Evolutionary conservation across 1,140 invertebrate genomes (phyloP), one percentile per base, ranked within the genome.

Genomic region (Asobara japonica): DNA sequence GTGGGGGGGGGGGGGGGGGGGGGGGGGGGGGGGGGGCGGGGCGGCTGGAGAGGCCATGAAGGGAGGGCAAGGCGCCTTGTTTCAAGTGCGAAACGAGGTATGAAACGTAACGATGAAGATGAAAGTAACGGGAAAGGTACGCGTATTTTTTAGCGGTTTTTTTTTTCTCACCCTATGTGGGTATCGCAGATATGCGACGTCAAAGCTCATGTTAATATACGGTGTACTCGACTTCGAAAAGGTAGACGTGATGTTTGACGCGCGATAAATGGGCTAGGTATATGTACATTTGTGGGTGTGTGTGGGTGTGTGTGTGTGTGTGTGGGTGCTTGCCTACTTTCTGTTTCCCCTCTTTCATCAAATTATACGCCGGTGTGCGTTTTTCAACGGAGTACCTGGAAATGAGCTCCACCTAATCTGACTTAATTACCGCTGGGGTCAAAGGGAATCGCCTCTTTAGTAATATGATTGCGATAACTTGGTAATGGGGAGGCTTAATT

Each of bases 41-140:
- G 18, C n/a, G 18, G n/a, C 13, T 56, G 51, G 13, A 25, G 51
- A 27, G n/a, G n/a, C n/a, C n/a, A n/a, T n/a, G n/a, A n/a, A n/a
- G 8, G 51, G 51, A 27, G 51, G 6, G 22, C 22, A 25, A 27
- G 22, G 13, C 51, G 25, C 51, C 20, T 56, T 56, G 22, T 56
- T 56, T 22, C 22, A 56, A 56, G 51, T 56, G 51, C 22, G 51
- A 56, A 56, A 56, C 51, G 51, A 56, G 51, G 22, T 56, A 56
- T 27, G 22, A 18, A 20, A 51, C 18, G n/a, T 20, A 51, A 51
- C n/a, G 31, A 36, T 20, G 45, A 51, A 18, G 20, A 51, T 51
- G n/a, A 25, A 56, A 56, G 18, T 16, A 3, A 56, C 18, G 0
- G 51, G 10, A 4, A 45, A 16, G 7, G 41, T 45, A 16, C 7